These are phyloP conservation scores for Natator depressus DNA, from an alignment of 2,113 vertebrate genomes.

Conservation along the genomic window DNA sequence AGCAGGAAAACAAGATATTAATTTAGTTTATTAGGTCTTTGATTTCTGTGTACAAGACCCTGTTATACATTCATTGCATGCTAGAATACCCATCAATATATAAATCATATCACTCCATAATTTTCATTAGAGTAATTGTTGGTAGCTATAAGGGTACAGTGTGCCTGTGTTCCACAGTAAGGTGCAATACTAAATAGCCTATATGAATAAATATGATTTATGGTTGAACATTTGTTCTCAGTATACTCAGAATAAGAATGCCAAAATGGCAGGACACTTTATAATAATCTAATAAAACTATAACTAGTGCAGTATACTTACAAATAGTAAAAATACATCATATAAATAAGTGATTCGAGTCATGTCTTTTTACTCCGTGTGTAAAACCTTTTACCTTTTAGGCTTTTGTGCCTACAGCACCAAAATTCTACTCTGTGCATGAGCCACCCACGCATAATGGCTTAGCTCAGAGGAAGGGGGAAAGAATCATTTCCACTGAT, in stretches of 20 bases:
- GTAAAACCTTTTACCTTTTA: fast-evolving
- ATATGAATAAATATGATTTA: background rate
- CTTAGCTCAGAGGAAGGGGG: background rate
- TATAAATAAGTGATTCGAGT: background rate
- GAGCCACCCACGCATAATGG: background rate
- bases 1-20: conserved; percentile 5
- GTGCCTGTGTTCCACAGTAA: background rate
- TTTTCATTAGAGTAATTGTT: background rate
- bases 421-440: background rate
- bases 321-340: background rate
- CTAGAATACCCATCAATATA: background rate
- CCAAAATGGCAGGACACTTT: background rate
- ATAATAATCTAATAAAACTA: background rate
- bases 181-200: background rate
- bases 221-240: conserved; percentile 1
- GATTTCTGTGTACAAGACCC: background rate
- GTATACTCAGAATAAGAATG: background rate
- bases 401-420: fast-evolving
- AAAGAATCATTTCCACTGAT: background rate
- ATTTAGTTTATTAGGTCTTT: background rate
- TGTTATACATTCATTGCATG: background rate
- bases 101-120: background rate
- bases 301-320: background rate
- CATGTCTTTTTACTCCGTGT: background rate
- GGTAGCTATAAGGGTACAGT: background rate